Conservation (phyloP, 2,888 invertebrate species). For the Meandrusa payeni region DNA sequence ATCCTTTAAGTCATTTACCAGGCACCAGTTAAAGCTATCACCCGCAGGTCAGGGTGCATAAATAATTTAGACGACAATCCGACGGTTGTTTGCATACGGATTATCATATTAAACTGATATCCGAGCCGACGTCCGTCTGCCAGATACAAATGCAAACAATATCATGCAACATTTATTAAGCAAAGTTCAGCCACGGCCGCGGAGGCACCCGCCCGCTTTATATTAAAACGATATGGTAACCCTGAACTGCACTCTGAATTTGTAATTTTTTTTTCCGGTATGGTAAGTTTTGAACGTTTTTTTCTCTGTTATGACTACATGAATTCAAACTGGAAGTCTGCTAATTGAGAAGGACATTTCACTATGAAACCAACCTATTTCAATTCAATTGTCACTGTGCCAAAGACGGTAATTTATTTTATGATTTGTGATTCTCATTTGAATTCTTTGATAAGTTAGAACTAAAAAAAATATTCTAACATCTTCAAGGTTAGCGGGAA, state of each 20-base stretch:
- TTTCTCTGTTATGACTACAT: too few relatives aligned
- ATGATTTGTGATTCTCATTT: too few relatives aligned
- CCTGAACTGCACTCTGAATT: constrained; percentile 27
- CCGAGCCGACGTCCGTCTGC: constrained; percentile 57
- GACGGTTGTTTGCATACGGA: constrained; percentile 76
- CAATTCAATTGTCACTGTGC: too few relatives aligned
- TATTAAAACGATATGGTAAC: constrained; percentile 20
- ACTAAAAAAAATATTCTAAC: too few relatives aligned
- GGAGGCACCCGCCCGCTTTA: constrained; percentile 34
- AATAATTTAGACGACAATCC: constrained; percentile 77
- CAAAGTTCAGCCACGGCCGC: constrained; percentile 44
- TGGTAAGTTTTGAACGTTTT: too few relatives aligned
- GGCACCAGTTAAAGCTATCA: constrained; percentile 63
- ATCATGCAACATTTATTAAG: constrained; percentile 71
- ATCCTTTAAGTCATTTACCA: constrained; percentile 59
- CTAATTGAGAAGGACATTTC: too few relatives aligned
- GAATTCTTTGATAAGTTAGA: too few relatives aligned
- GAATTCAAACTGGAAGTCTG: too few relatives aligned
- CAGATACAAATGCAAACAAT: constrained; percentile 71
- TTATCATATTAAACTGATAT: constrained; percentile 81
- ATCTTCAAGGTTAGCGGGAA: too few relatives aligned
- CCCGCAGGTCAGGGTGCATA: constrained; percentile 71
- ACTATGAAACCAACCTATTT: too few relatives aligned
- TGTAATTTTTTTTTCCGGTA: too few relatives aligned
- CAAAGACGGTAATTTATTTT: too few relatives aligned